Percentiles rank a stretch among this genome's conserved stretches.
These are phyloP conservation scores for Ciconia nigra DNA, from an alignment of 2,797 vertebrate genomes.

Conservation along the genomic window DNA sequence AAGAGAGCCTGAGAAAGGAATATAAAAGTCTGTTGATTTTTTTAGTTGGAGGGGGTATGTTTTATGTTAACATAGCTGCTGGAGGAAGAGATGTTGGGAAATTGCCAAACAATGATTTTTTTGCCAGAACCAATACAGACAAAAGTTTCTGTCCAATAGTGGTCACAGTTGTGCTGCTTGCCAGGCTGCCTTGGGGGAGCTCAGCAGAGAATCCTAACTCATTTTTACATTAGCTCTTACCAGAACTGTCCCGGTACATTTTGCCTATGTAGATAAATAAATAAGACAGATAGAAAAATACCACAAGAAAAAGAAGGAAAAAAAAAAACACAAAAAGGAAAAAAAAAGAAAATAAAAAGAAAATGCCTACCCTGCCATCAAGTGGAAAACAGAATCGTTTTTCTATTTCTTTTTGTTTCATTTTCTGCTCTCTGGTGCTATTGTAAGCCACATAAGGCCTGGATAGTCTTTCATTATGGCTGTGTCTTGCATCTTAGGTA, in stretches of 20 bases:
- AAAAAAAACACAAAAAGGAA: no score
- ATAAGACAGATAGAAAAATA: not conserved
- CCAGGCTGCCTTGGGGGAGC: not conserved
- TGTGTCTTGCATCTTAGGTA: not conserved
- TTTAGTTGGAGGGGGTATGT: not conserved
- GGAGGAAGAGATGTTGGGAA: not conserved
- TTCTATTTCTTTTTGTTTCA: not conserved
- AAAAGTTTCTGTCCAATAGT: not conserved
- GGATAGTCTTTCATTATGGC: not conserved
- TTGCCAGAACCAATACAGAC: not conserved
- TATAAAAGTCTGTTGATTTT: not conserved
- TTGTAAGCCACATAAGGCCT: not conserved
- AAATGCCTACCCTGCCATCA: not conserved
- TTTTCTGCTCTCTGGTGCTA: not conserved
- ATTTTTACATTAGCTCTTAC: not conserved
- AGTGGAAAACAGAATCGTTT: not conserved
- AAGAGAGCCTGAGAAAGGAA: not conserved
- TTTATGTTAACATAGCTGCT: not conserved
- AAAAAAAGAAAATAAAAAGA: not conserved
- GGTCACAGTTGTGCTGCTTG: not conserved
- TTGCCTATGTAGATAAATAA: not conserved
- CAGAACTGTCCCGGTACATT: not conserved
- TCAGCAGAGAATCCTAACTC: not conserved
- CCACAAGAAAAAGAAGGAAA: not conserved
- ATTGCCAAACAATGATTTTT: rapidly evolving